These are phyloP conservation scores for Epicampocera succincta DNA, from an alignment of 2,888 invertebrate species.

Conservation along the genomic window DNA sequence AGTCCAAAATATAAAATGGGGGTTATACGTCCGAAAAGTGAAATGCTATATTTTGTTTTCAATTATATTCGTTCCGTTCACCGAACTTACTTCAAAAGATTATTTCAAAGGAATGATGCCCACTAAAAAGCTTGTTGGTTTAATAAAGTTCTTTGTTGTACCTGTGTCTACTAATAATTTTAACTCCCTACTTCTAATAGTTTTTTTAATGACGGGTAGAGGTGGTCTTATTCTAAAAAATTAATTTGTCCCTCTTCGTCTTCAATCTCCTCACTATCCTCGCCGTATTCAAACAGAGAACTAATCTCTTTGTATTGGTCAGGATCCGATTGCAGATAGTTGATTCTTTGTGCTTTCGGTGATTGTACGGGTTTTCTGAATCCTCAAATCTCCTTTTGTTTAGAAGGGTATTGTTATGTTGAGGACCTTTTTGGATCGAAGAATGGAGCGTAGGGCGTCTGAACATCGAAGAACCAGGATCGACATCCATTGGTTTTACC, in stretches of 20 bases:
- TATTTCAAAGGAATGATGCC: constrained; percentile 8
- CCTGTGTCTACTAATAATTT: too few relatives aligned
- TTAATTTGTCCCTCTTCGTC: constrained; percentile 5
- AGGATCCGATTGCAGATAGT: constrained; percentile 25
- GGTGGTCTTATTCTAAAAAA: constrained; percentile 38
- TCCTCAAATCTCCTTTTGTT: constrained; percentile 19
- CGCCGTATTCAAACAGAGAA: not conserved
- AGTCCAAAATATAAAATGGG: constrained; percentile 42
- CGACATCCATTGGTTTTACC: constrained; percentile 37
- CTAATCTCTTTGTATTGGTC: constrained; percentile 9
- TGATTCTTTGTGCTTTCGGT: constrained; percentile 42
- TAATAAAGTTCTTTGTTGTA: constrained; percentile 42
- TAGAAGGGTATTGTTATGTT: not conserved
- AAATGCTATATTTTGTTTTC: constrained; percentile 31
- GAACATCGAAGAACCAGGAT: constrained; percentile 37
- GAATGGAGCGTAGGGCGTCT: too few relatives aligned
- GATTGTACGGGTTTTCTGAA: constrained; percentile 19
- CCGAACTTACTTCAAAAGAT: constrained; percentile 30
- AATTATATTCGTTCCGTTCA: too few relatives aligned
- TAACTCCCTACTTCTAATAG: constrained; percentile 14
- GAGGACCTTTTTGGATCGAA: too few relatives aligned
- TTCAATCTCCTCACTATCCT: not conserved
- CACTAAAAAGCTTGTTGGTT: constrained; percentile 2
- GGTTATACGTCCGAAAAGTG: constrained; percentile 29
- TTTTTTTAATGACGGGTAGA: constrained; percentile 16